Base-by-base conservation (phyloP, 2,797 vertebrate genomes). In the Merluccius polli region DNA sequence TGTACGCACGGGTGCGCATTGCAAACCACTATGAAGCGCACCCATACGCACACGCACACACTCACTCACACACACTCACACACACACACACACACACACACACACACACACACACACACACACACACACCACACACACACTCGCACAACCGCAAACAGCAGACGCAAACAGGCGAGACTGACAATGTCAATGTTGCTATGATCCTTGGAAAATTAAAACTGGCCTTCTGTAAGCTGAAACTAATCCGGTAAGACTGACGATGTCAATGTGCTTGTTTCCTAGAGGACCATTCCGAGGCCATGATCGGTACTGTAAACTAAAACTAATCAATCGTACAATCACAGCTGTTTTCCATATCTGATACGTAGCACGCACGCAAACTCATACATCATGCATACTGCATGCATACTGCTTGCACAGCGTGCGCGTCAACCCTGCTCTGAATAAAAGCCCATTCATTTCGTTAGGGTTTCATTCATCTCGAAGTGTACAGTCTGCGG, bases 371-470 rank as follows among this genome's bases (percentile, higher is more conserved):
- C 18, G 44, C 44, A 21, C 18, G 44, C 44, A 21, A 4, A 18
- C 18, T 48, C 41, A 48, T 48, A 1, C 44, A 48, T 21, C 21
- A 48, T 0, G 16, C 44, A 15, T 3, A 18, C 44, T 18, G 18
- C 44, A 18, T 21, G 16, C 44, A 48, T 48, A 48, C 18, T 48
- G 44, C 16, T 48, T 48, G 2, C 21, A 59, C 6, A 2, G 52
- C 52, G 8, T 6, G 21, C 52, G 52, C 52, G 13, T 68, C 27
- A 68, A 30, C 27, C 15, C 6, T 15, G 12, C 65, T 27, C 12
- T 68, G 41, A 65, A 63, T 29, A 35, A 65, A 68, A 36, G 15
- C 36, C 30, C 33, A 38, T 73, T 75, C 6, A 73, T 71, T n/a
- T 75, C 24, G 16, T 4, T 32, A 24, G 35, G 16, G 5, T 21